phyloP scores from a whole-genome alignment of 2,113 vertebrate genomes.

The Chionomys nivalis region DNA sequence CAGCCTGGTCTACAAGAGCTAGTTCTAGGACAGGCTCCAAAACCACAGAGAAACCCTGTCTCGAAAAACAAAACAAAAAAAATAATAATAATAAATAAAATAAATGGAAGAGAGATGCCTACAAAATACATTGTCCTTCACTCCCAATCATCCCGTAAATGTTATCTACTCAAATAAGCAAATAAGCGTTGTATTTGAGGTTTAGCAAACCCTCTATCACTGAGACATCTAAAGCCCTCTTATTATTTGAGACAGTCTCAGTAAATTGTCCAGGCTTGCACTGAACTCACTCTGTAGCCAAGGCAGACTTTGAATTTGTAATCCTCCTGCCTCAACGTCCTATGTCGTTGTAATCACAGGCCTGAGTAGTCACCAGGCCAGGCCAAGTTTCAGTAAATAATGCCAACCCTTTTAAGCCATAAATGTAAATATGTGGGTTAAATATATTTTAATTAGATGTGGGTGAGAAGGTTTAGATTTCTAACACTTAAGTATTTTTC shows the following conservation, averaged over 20 bases:
- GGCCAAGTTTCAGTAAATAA: constrained; percentile 7
- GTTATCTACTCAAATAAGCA: too few relatives aligned
- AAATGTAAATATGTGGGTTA: constrained; percentile 23
- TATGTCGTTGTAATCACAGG: not conserved
- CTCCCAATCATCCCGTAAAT: not conserved
- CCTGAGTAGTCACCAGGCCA: not conserved
- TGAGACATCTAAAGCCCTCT: not conserved
- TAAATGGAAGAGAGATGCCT: not conserved
- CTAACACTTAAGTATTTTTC: not conserved
- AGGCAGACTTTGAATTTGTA: not conserved
- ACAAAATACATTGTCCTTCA: not conserved
- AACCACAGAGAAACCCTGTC: too few relatives aligned
- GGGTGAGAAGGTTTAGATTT: constrained; percentile 5
- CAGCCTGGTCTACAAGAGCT: too few relatives aligned
- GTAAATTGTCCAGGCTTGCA: not conserved
- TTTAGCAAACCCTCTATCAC: not conserved
- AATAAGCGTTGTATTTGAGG: not conserved
- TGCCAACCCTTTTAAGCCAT: not conserved
- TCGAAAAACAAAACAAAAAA: too few relatives aligned
- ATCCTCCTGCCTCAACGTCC: not conserved
- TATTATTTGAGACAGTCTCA: not conserved
- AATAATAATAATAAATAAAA: too few relatives aligned
- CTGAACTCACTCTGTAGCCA: not conserved
- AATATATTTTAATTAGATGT: constrained; percentile 1
- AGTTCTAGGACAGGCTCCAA: too few relatives aligned